phyloP scores from a whole-genome alignment of 2,113 vertebrate genomes.

The Ursus arctos region DNA sequence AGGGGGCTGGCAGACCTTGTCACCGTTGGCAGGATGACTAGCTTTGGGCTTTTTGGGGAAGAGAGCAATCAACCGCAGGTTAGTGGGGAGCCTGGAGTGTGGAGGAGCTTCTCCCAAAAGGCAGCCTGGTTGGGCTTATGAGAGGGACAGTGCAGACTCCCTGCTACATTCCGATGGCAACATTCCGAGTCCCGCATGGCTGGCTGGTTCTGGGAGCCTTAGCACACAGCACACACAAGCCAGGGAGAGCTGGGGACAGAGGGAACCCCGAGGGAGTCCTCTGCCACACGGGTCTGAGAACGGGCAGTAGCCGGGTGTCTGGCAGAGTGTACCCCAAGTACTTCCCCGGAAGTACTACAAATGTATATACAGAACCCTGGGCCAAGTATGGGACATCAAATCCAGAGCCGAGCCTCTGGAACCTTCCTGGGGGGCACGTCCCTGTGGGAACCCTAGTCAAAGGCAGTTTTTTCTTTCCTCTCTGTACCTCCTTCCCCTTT shows the following conservation, averaged over 20 bases:
- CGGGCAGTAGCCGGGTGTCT: background rate
- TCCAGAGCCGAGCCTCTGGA: background rate
- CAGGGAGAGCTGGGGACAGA: too few species aligned
- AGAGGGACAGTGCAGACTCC: background rate
- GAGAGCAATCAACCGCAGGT: background rate
- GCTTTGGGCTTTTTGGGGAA: background rate
- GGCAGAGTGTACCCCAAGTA: background rate
- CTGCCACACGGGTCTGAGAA: background rate
- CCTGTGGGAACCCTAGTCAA: background rate
- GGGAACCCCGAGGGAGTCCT: background rate
- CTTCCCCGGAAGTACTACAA: conserved; percentile 14
- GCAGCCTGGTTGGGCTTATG: background rate
- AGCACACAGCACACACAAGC: background rate
- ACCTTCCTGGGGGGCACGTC: background rate
- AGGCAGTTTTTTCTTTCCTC: background rate
- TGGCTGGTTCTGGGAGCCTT: background rate
- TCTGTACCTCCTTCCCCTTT: background rate
- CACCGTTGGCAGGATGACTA: too few species aligned
- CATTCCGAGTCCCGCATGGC: background rate
- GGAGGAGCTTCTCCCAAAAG: background rate
- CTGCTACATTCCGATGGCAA: fast-evolving
- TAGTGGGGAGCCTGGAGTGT: background rate
- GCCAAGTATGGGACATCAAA: background rate
- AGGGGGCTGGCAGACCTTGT: too few species aligned
- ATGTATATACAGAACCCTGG: background rate